Evolutionary conservation across 2,113 vertebrate species (phyloP).

Genomic region (Phycodurus eques): DNA sequence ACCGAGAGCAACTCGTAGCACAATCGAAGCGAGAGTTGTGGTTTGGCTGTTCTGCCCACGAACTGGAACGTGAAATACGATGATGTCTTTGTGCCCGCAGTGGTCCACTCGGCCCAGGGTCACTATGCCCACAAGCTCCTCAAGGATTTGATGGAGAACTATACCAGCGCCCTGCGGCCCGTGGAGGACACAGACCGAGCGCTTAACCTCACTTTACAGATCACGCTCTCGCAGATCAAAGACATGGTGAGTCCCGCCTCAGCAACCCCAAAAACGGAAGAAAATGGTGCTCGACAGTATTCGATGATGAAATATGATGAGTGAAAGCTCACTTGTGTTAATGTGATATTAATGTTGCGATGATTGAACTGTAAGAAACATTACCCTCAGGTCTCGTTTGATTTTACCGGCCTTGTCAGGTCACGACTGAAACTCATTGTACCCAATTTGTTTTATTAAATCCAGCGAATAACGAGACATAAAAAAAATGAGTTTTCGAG

Average conservation of each 20-base stretch:
- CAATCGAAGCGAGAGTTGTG: not conserved
- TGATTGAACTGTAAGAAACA: no score
- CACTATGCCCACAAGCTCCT: constrained; percentile 90
- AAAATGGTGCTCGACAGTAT: no score
- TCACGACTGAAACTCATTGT: no score
- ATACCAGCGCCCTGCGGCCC: constrained; percentile 88
- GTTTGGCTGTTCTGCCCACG: not conserved
- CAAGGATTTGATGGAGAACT: constrained; percentile 88
- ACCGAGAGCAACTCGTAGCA: not conserved
- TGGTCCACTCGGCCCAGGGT: constrained; percentile 82
- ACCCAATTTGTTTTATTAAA: no score
- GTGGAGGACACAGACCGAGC: constrained; percentile 94
- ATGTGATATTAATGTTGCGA: no score
- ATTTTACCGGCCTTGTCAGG: no score
- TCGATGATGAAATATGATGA: not conserved
- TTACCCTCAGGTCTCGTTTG: no score
- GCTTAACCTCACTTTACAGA: constrained; percentile 92
- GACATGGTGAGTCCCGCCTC: constrained; percentile 85
- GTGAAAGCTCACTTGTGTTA: no score
- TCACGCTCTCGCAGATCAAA: constrained; percentile 96
- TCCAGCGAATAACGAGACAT: no score
- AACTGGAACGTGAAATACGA: not conserved
- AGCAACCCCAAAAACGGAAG: not conserved
- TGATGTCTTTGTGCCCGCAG: constrained; percentile 55
- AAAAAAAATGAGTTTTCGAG: no score